A percentile compares a stretch with the other conserved stretches of the same genome.
Conservation (phyloP, 2,113 vertebrate species). For the Oophaga pumilio region DNA sequence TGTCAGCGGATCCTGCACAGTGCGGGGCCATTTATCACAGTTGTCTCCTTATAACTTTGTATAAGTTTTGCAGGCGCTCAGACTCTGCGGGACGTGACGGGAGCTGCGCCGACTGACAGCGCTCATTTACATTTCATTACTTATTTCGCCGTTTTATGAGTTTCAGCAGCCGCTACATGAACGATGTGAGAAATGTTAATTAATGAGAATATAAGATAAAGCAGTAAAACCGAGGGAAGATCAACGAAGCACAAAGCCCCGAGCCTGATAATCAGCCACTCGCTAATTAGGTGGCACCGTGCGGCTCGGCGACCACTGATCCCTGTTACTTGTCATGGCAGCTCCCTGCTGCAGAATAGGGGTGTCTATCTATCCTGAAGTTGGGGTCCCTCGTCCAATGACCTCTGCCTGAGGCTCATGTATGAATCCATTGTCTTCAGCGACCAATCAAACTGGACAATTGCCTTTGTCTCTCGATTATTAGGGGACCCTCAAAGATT, state of each 20-base stretch:
- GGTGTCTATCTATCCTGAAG: no score
- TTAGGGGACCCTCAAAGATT: no score
- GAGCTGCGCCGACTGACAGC: neutral
- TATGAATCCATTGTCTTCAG: no score
- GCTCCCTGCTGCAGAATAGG: no score
- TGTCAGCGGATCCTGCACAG: no score
- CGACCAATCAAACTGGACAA: no score
- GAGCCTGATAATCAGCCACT: neutral
- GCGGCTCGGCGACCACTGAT: no score
- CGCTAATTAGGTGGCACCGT: neutral
- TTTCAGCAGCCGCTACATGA: neutral
- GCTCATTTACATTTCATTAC: conserved; percentile 10
- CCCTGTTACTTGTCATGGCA: no score
- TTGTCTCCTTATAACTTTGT: neutral
- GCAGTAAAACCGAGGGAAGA: neutral
- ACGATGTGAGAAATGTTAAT: neutral
- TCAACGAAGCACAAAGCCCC: neutral
- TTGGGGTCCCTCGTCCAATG: no score
- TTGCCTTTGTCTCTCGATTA: no score
- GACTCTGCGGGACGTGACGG: neutral
- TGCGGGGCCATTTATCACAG: no score
- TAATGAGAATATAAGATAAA: neutral
- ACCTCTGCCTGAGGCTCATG: no score
- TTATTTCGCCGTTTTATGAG: neutral
- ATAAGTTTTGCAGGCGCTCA: neutral